Evolutionary conservation across 2,888 invertebrate species (phyloP), one percentile per base, ranked within the genome.

Genomic region (Polymixis lichenea): DNA sequence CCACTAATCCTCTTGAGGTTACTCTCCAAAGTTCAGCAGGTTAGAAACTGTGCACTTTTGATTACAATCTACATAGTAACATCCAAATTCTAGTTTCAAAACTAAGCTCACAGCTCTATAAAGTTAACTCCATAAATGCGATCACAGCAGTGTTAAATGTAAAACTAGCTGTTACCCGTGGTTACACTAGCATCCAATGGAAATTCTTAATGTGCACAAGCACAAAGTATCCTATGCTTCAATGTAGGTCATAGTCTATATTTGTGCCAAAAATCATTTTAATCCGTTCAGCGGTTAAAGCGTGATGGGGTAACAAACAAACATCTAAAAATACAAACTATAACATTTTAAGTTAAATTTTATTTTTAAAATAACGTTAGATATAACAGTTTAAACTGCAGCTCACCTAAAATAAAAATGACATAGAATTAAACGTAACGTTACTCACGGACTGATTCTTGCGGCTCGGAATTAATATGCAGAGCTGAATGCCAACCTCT

Each of bases 381-480:
- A 66, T 3, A 67, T 78, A 66, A 58, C 28, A 67, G 22, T 69
- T 17, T 46, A 71, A 79, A 75, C 55, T 75, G 58, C 58, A 72
- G 25, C 71, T 53, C 9, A 66, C 69, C 51, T 69, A 46, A 74
- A 72, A 73, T 75, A 69, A 78, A 82, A 84, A 72, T 78, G 5
- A 75, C 78, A 78, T 75, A 71, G n/a, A 72, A 76, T 76, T 72
- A 53, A 75, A 77, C 13, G 61, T 72, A 11, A 79, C 67, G 78
- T 83, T 68, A 74, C 82, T 87, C 83, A 78, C 82, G 77, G 85
- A 69, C 80, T 86, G 82, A 82, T 87, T 80, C 86, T 53, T 78
- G 49, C 68, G 67, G 66, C 71, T 65, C 22, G 46, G 71, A 76
- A 87, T 89, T 89, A 89, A 86, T 89, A 89, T 89, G 86, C 86